Base-by-base conservation (phyloP, 2,113 vertebrate genomes). In the Pavo muticus region DNA sequence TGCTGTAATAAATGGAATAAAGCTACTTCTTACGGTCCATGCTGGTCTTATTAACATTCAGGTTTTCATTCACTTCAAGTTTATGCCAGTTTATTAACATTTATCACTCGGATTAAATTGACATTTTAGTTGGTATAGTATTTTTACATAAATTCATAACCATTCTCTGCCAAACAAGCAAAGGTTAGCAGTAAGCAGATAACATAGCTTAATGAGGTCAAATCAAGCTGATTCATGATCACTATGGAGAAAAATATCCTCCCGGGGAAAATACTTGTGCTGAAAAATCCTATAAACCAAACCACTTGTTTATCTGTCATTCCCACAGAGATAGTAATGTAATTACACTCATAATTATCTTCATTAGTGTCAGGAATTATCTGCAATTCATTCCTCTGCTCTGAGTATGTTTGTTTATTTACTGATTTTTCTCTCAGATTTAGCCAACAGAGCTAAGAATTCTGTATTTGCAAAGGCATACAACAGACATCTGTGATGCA, bases 291-390 rank as follows among this genome's bases (percentile, higher is more conserved):
- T 97, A 98, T 98, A 98, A 98, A 98, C 96, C 97, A 98, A 98
- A 97, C 98, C 98, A 99, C 98, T 99, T 99, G 98, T 99, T 99
- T 99, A 98, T 98, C 98, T 98, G 98, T 98, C 99, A 99, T 99
- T 99, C 99, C 99, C 99, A 99, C 98, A 98, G 99, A 99, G 99
- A 99, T 98, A 98, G 98, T 99, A 99, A 99, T 99, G 98, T 99
- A 98, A 99, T 99, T 99, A 99, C 98, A 98, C 98, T 97, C 97
- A 97, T 99, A 99, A 99, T 99, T 99, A 99, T 98, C 98, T 98
- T 99, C 99, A 99, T 99, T 99, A 99, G 98, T 98, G 98, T 98
- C 98, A 98, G 98, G 98, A 99, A 99, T 99, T 99, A 99, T 98
- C 98, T 98, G 97, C 97, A 97, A 98, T 98, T 98, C 98, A 98